Evolutionary conservation across 2,113 vertebrate genomes (phyloP).

Genomic region (Dromaius novaehollandiae): DNA sequence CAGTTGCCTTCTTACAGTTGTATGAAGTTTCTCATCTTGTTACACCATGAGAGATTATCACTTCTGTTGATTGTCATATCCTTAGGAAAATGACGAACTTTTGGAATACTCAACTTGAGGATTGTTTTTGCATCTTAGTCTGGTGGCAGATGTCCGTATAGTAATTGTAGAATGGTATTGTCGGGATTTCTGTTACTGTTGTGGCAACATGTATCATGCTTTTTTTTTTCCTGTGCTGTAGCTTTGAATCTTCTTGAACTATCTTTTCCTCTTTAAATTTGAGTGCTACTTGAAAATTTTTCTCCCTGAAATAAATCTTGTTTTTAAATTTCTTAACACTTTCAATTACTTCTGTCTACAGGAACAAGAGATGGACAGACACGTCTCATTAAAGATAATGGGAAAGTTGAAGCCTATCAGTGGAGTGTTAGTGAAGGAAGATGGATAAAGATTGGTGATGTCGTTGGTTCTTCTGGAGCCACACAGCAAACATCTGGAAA

Average conservation of each 20-base stretch:
- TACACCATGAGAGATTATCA: not conserved
- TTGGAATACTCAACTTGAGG: not conserved
- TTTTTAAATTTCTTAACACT: not conserved
- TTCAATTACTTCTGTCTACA: not conserved
- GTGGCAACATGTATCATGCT: not conserved
- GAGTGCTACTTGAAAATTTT: not conserved
- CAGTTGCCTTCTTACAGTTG: not conserved
- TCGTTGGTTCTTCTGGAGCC: conserved; percentile 92
- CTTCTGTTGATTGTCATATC: not conserved
- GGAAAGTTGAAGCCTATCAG: conserved; percentile 85
- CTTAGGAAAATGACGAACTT: not conserved
- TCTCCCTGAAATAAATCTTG: not conserved
- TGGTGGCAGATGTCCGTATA: not conserved
- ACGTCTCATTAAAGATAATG: conserved; percentile 80
- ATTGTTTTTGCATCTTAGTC: not conserved
- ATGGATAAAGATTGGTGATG: conserved; percentile 98
- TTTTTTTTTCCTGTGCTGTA: not conserved
- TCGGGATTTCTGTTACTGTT: not conserved
- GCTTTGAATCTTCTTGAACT: not conserved
- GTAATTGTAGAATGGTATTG: not conserved
- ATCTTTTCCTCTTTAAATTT: not conserved
- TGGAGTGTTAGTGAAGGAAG: conserved; percentile 82
- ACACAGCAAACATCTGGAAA: conserved; percentile 91
- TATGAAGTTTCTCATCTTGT: not conserved
- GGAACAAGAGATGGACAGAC: conserved; percentile 86